Evolutionary conservation across 2,113 vertebrate genomes (phyloP).

Genomic region (Psittacula cyanocephala): DNA sequence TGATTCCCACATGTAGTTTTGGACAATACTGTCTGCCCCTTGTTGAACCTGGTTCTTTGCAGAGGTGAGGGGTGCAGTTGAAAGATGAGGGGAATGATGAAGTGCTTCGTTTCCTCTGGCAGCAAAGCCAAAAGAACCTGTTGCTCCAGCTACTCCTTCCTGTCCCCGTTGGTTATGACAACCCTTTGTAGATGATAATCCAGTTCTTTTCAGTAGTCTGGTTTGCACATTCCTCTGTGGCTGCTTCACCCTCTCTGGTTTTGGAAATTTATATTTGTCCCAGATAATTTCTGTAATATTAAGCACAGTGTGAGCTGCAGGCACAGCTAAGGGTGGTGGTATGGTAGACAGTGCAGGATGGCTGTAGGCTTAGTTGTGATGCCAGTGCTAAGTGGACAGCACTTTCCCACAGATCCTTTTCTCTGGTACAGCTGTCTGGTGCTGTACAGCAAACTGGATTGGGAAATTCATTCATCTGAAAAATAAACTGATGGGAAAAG

Average conservation of each 20-base stretch:
- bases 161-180: not conserved
- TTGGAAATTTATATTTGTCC: not conserved
- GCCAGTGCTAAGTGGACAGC: not conserved
- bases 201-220: not conserved
- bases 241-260: not conserved
- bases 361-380: not conserved
- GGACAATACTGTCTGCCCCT: not conserved
- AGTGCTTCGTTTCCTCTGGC: not conserved
- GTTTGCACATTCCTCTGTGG: not conserved
- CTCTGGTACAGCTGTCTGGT: not conserved
- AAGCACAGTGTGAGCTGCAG: not conserved
- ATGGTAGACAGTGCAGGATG: accelerated
- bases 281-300: not conserved
- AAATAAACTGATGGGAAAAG: not conserved
- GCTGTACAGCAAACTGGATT: not conserved
- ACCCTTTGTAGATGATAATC: not conserved
- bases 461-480: not conserved
- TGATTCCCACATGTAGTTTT: not conserved
- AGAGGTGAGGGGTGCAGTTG: not conserved
- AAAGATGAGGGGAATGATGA: not conserved
- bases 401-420: not conserved
- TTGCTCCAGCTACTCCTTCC: not conserved
- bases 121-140: not conserved
- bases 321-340: not conserved
- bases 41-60: not conserved